A percentile compares a stretch with the other conserved stretches of the same genome.
Conservation (phyloP, 2,888 invertebrate species). For the Anthrax anthrax region DNA sequence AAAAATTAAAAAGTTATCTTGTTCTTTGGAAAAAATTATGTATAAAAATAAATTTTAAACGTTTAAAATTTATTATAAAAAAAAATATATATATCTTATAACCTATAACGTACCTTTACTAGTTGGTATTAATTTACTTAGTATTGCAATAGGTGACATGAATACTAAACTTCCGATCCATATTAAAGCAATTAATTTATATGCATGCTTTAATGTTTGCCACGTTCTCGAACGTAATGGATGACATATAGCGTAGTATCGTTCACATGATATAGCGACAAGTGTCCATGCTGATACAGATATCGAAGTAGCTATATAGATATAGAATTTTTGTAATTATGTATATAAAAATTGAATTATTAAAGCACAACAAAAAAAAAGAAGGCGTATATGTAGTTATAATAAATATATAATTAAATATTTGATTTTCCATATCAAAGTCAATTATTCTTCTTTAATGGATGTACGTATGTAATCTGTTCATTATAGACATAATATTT, state of each 20-base stretch:
- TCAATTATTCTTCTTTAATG: too few relatives aligned
- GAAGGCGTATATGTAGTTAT: background rate
- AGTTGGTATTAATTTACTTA: constrained; percentile 40
- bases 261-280: constrained; percentile 56
- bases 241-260: constrained; percentile 60
- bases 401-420: too few relatives aligned
- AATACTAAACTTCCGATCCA: constrained; percentile 46
- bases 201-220: constrained; percentile 57
- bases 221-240: constrained; percentile 53
- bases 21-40: too few relatives aligned
- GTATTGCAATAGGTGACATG: constrained; percentile 45
- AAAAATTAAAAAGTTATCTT: too few relatives aligned
- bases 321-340: background rate
- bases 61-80: too few relatives aligned
- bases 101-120: too few relatives aligned
- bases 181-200: constrained; percentile 45
- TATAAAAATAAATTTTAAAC: too few relatives aligned
- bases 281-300: constrained; percentile 60
- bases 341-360: background rate
- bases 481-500: too few relatives aligned
- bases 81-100: too few relatives aligned
- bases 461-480: too few relatives aligned
- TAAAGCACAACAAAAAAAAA: background rate
- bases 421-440: too few relatives aligned
- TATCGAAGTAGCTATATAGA: constrained; percentile 51